phyloP scores from a whole-genome alignment of 2,888 invertebrate species.

The Chaitophorus viminalis region DNA sequence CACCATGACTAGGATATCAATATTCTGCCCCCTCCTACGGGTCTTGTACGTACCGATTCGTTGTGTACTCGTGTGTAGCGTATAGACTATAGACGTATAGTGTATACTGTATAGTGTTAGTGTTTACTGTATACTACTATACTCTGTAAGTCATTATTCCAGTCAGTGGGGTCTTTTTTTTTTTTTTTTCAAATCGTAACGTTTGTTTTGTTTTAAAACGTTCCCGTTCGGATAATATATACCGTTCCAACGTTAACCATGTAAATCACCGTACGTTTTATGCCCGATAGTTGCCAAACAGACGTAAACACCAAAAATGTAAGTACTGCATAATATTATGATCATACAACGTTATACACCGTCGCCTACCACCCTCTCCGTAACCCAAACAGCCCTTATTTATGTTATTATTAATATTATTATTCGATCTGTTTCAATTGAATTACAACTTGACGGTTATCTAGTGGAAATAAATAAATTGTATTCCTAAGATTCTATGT shows the following conservation, averaged over 20 bases:
- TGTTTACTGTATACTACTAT: too few relatives aligned
- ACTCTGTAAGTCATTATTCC: too few relatives aligned
- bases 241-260: background rate
- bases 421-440: background rate
- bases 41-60: background rate
- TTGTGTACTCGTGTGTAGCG: too few relatives aligned
- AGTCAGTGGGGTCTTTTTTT: background rate
- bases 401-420: background rate
- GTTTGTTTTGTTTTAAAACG: constrained; percentile 32
- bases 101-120: too few relatives aligned
- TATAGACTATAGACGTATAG: too few relatives aligned
- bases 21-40: constrained; percentile 32
- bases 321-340: background rate
- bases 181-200: constrained; percentile 40
- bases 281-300: background rate
- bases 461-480: background rate
- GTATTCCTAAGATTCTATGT: background rate
- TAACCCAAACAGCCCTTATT: background rate
- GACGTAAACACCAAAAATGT: constrained; percentile 56
- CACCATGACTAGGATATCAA: constrained; percentile 31
- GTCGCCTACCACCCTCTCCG: background rate
- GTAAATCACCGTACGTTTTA: background rate
- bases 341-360: too few relatives aligned
- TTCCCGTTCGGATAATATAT: background rate
- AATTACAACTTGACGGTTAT: background rate